These are phyloP conservation scores for Boulengeromyrus knoepffleri DNA, from an alignment of 2,113 vertebrate genomes.

Conservation along the genomic window DNA sequence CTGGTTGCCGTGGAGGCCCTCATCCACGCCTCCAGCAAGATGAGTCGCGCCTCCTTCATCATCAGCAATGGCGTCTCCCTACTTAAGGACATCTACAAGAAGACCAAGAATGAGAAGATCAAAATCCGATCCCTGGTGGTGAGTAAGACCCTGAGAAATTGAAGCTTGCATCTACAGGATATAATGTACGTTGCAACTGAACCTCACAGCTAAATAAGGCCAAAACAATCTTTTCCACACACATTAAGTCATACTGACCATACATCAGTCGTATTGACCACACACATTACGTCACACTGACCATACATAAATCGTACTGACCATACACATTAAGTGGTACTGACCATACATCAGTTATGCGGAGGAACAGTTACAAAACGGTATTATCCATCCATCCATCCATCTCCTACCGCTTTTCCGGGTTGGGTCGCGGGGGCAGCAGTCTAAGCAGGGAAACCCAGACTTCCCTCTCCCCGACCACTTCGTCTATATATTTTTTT, in stretches of 20 bases:
- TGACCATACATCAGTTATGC: background rate
- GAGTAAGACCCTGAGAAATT: slow-evolving; percentile 37
- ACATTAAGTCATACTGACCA: no score
- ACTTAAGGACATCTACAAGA: slow-evolving; percentile 96
- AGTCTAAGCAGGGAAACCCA: no score
- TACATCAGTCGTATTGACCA: no score
- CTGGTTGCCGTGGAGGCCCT: slow-evolving; percentile 91
- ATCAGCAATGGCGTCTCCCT: slow-evolving; percentile 84
- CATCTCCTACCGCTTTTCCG: no score
- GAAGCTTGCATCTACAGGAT: background rate
- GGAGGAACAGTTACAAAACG: background rate
- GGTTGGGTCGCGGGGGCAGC: no score
- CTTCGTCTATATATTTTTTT: background rate
- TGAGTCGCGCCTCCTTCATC: slow-evolving; percentile 89
- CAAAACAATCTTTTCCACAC: background rate
- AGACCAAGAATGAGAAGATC: slow-evolving; percentile 92
- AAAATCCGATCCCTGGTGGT: slow-evolving; percentile 95
- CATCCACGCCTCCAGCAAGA: slow-evolving; percentile 87
- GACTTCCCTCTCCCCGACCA: no score
- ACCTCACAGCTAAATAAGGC: background rate
- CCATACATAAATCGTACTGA: no score
- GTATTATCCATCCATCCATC: background rate
- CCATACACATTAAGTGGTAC: no score
- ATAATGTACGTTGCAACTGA: background rate
- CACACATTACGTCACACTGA: no score